Conservation (phyloP, 2,888 invertebrate species). For the Blastobasis adustella region DNA sequence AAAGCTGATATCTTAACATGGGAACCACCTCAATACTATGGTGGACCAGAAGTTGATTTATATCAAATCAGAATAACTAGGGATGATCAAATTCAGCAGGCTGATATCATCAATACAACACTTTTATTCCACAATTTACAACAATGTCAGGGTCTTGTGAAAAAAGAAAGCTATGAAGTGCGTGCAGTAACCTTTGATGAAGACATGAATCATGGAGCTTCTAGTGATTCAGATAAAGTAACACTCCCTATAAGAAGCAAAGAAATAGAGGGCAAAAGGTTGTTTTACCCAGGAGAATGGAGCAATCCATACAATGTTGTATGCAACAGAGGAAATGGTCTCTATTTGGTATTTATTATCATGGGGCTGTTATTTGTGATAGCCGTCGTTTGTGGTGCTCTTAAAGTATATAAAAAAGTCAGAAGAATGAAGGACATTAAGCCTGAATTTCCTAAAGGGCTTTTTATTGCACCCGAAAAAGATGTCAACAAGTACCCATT, state of each 20-base stretch:
- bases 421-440: conserved; percentile 80
- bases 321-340: conserved; percentile 44
- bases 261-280: conserved; percentile 12
- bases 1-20: conserved; percentile 56
- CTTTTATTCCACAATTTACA: conserved; percentile 30
- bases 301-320: conserved; percentile 45
- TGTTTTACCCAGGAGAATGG: conserved; percentile 52
- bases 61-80: conserved; percentile 71
- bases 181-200: conserved; percentile 58
- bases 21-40: conserved; percentile 62
- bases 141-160: conserved; percentile 47
- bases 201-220: conserved; percentile 43
- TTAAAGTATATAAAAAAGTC: conserved; percentile 75
- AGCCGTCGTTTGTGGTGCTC: conserved; percentile 44
- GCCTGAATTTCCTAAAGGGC: conserved; percentile 79
- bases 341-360: conserved; percentile 46
- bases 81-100: conserved; percentile 30
- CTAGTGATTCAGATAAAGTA: conserved; percentile 33
- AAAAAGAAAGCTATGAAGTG: conserved; percentile 50
- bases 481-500: conserved; percentile 58
- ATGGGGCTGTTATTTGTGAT: conserved; percentile 42
- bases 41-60: conserved; percentile 67
- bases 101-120: conserved; percentile 40
- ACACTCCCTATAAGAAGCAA: conserved; percentile 24
- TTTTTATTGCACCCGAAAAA: conserved; percentile 62